Evolutionary conservation across 2,113 vertebrate species (phyloP), one percentile per base, ranked within the genome.

Genomic region (Baryphthengus martii): DNA sequence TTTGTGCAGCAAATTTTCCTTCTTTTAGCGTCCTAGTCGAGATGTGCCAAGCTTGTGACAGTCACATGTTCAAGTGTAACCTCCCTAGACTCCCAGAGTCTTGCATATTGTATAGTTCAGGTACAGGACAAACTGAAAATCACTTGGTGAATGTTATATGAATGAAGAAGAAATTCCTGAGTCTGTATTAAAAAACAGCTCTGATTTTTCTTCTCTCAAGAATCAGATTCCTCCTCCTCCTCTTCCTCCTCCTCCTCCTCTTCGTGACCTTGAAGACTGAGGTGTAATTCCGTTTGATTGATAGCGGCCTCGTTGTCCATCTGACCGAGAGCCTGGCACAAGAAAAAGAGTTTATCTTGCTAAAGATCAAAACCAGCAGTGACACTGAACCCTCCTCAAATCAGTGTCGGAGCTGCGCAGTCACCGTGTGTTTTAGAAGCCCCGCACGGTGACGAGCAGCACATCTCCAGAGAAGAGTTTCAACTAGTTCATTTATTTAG

Each of bases 301-400:
- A 98, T 98, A 10, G 97, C 97, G 33, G 94, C 95, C 97, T 98
- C 98, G 7, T 98, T 97, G 96, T 98, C 98, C 89, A 98, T 98
- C 74, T 98, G 97, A 81, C 95, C 91, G 6, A 96, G 87, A 24
- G 73, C 49, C 98, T 98, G 95, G 39, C 84, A 89, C 6, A 47
- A 70, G 23, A 85, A 84, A 84, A 83, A 96, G n/a, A 56, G 44
- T 35, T 74, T 24, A 39, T 33, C 56, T 66, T 15, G 18, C 40
- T 29, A 26, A n/a, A 84, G 71, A 90, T 3, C 26, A 44, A 61
- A 35, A 20, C 20, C 9, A 35, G 58, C 24, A 50, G 40, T 3
- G 5, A 56, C 5, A n/a, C 21, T 0, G 3, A 55, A 26, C 12
- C 1, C 31, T 49, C 14, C 42, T 33, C 29, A 37, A 19, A n/a